phyloP scores from a whole-genome alignment of 2,888 invertebrate species.

The Netelia fuscicornis region DNA sequence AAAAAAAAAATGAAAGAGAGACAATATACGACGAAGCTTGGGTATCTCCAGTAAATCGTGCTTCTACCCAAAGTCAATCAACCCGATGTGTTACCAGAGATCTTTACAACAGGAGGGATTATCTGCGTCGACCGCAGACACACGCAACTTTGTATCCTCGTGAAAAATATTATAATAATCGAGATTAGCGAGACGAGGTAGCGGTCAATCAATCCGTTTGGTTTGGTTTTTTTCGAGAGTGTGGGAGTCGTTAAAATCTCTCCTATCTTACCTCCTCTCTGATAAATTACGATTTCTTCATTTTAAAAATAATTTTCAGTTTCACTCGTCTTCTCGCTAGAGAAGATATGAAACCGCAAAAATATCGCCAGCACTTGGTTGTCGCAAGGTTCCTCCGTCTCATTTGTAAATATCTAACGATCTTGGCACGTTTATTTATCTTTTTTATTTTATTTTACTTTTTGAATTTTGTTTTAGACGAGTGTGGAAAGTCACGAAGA shows the following conservation, averaged over 20 bases:
- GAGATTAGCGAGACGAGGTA: constrained; percentile 26
- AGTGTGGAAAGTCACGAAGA: too few relatives aligned
- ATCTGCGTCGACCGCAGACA: constrained; percentile 3
- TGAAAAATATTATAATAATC: constrained; percentile 48
- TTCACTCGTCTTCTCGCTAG: not conserved
- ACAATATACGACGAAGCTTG: not conserved
- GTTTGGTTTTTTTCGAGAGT: not conserved
- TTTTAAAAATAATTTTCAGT: not conserved
- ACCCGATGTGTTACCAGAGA: constrained; percentile 19
- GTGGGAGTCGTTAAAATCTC: constrained; percentile 6
- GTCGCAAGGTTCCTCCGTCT: too few relatives aligned
- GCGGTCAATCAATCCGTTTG: constrained; percentile 26
- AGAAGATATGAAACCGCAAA: too few relatives aligned
- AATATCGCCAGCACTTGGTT: too few relatives aligned
- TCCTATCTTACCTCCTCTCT: not conserved
- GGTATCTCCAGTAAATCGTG: constrained; percentile 22
- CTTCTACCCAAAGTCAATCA: constrained; percentile 47
- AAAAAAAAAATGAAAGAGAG: too few relatives aligned
- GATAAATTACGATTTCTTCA: not conserved
- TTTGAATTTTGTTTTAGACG: too few relatives aligned
- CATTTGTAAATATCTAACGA: too few relatives aligned
- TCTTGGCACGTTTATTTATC: too few relatives aligned
- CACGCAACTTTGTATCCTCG: constrained; percentile 1
- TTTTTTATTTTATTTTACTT: too few relatives aligned
- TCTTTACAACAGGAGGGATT: constrained; percentile 1